phyloP scores from a whole-genome alignment of 35 echinoderm and acorn worm genomes.

The Apostichopus californicus region DNA sequence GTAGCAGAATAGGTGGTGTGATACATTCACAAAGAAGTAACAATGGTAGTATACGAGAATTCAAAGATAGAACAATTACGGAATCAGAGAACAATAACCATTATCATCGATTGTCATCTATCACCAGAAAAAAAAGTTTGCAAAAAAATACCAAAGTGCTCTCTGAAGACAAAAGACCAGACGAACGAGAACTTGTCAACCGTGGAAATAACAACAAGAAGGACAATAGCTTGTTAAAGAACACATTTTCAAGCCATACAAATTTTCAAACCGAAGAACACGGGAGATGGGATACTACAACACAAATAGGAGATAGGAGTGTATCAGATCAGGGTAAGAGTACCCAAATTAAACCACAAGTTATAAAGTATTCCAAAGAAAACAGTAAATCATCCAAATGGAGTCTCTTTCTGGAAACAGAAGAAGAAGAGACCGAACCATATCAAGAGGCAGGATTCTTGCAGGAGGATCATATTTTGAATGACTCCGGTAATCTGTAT shows the following conservation, averaged over 20 bases:
- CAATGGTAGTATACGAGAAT: not conserved
- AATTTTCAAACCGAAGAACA: not conserved
- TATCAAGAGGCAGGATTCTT: not conserved
- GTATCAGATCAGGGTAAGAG: too few species aligned
- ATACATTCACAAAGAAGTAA: not conserved
- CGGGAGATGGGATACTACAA: not conserved
- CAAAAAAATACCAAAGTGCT: not conserved
- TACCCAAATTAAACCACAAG: too few species aligned
- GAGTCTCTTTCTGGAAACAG: not conserved
- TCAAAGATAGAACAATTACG: not conserved
- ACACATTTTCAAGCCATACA: not conserved
- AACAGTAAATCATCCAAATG: not conserved
- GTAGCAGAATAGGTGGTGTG: not conserved
- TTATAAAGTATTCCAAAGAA: not conserved
- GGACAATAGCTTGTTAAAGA: not conserved
- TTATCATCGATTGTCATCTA: not conserved
- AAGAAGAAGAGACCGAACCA: not conserved
- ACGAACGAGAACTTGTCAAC: not conserved
- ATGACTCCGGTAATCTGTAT: not conserved
- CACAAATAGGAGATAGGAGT: not conserved
- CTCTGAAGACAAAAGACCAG: not conserved
- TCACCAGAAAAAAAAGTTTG: too few species aligned
- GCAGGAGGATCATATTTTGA: not conserved
- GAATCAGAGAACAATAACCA: not conserved
- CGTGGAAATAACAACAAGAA: not conserved